Conservation (phyloP, 2,797 vertebrate genomes). For the Gallinago stenura region DNA sequence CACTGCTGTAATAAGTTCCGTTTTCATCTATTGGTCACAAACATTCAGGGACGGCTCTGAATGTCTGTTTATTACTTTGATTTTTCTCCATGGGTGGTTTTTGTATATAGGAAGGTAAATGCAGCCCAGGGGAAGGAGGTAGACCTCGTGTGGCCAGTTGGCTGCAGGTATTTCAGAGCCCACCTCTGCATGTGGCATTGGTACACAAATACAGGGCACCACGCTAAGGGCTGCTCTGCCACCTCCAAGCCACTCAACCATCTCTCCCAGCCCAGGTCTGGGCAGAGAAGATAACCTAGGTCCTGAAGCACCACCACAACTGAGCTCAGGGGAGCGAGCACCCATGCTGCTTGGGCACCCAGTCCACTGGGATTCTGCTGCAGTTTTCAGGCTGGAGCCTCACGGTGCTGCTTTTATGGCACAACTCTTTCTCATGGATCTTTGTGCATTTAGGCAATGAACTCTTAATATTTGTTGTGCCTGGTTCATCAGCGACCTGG, state of each 20-base stretch:
- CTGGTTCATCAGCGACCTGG: background rate
- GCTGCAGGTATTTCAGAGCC: background rate
- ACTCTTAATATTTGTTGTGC: background rate
- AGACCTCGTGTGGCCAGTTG: accelerated
- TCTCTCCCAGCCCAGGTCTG: background rate
- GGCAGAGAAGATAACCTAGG: background rate
- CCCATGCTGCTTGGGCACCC: accelerated
- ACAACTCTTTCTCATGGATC: background rate
- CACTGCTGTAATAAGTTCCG: background rate
- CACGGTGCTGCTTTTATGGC: background rate
- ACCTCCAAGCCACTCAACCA: background rate
- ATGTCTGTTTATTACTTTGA: background rate
- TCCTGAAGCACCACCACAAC: background rate
- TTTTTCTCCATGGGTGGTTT: background rate
- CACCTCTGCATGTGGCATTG: background rate
- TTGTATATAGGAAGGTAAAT: accelerated
- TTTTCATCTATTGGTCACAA: background rate
- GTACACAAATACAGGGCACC: background rate
- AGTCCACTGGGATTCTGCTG: background rate
- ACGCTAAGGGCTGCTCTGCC: background rate
- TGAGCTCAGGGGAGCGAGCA: background rate
- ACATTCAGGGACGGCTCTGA: background rate
- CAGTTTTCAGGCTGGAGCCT: background rate
- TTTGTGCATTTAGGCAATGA: background rate
- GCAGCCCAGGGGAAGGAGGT: background rate